phyloP scores from a whole-genome alignment of 2,888 invertebrate genomes.

The Belgica antarctica region DNA sequence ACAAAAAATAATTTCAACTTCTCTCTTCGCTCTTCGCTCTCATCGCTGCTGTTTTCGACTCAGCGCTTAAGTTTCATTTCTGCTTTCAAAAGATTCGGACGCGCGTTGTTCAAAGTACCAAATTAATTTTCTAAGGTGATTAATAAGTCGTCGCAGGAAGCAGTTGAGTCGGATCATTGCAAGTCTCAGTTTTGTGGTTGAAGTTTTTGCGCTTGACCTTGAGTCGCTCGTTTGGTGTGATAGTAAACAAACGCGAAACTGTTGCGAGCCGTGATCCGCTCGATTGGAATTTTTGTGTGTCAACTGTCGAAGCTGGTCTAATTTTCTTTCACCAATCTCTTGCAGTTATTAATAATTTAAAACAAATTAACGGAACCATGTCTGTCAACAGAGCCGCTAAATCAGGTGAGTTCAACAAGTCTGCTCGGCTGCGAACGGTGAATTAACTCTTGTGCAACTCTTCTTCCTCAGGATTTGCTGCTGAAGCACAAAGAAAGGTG shows the following conservation, averaged over 20 bases:
- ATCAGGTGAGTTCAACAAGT: constrained; percentile 55
- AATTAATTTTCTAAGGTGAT: constrained; percentile 38
- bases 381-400: constrained; percentile 81
- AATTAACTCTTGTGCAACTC: background rate
- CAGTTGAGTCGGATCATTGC: constrained; percentile 24
- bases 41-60: too few relatives aligned
- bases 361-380: constrained; percentile 57
- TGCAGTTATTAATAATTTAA: constrained; percentile 33
- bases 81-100: constrained; percentile 2
- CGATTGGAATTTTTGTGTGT: background rate
- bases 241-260: too few relatives aligned
- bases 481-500: constrained; percentile 94
- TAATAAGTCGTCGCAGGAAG: background rate
- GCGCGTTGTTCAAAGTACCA: constrained; percentile 30
- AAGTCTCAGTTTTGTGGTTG: background rate
- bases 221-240: background rate
- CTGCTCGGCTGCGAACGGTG: background rate
- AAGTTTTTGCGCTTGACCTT: background rate
- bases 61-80: constrained; percentile 20
- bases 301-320: too few relatives aligned
- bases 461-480: constrained; percentile 76
- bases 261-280: background rate
- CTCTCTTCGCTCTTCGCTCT: background rate
- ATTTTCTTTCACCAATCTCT: too few relatives aligned
- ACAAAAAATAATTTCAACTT: background rate